Evolutionary conservation across 2,113 vertebrate genomes (phyloP).

Genomic region (Pantherophis guttatus): DNA sequence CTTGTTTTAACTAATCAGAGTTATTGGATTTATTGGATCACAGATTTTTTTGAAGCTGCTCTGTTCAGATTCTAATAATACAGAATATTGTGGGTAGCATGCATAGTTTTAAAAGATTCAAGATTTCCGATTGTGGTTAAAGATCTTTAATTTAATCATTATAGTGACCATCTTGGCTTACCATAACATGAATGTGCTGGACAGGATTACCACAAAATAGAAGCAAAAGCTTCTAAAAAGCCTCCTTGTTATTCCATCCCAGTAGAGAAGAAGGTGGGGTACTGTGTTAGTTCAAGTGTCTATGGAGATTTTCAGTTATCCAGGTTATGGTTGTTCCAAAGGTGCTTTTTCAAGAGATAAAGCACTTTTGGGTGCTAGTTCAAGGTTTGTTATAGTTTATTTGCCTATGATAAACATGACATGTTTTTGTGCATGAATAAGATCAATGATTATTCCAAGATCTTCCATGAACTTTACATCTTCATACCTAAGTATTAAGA

Average conservation of each 20-base stretch:
- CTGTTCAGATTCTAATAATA: not conserved
- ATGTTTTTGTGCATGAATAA: not conserved
- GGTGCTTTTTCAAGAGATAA: no score
- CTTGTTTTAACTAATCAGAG: not conserved
- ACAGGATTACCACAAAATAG: not conserved
- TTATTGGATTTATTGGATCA: not conserved
- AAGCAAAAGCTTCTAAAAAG: not conserved
- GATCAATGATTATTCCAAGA: not conserved
- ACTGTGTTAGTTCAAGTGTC: no score
- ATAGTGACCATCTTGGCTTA: not conserved
- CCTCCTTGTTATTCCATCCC: not conserved
- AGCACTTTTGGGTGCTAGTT: no score
- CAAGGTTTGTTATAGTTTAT: not conserved
- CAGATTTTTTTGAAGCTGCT: not conserved
- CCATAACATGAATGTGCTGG: not conserved
- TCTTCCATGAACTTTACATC: not conserved
- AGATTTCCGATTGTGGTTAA: not conserved
- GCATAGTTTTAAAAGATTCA: not conserved
- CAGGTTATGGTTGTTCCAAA: no score
- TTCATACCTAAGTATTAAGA: not conserved
- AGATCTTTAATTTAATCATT: not conserved
- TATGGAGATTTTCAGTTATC: no score
- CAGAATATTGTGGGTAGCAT: not conserved
- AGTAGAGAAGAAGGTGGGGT: not conserved
- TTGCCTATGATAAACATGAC: not conserved